phyloP scores from a whole-genome alignment of 2,113 vertebrate genomes.

The Cygnus buccinator region DNA sequence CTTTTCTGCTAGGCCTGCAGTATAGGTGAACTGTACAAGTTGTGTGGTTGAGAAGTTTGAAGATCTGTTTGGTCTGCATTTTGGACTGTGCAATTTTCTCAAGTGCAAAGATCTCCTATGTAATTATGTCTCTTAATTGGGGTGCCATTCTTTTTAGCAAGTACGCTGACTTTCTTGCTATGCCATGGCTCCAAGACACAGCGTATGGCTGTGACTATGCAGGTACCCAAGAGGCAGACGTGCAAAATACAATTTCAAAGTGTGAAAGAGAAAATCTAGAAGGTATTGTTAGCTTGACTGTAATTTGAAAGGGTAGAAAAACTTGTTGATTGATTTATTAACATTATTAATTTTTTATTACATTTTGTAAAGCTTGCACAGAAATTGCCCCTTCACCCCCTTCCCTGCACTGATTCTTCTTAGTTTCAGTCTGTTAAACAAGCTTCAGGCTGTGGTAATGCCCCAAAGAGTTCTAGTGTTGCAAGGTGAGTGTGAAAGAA shows the following conservation, averaged over 20 bases:
- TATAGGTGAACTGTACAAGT: neutral
- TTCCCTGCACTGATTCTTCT: neutral
- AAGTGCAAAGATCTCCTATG: neutral
- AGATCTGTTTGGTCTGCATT: neutral
- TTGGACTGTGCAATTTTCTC: neutral
- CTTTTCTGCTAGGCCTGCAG: neutral
- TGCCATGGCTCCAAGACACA: neutral
- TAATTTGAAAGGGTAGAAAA: neutral
- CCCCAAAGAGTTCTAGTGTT: neutral
- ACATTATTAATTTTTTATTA: neutral
- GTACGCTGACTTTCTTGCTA: neutral
- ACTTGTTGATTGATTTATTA: neutral
- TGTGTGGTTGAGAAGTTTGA: neutral
- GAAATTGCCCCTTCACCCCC: neutral
- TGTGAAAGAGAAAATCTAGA: neutral
- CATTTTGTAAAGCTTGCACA: neutral
- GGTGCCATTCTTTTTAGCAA: neutral
- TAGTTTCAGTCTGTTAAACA: neutral
- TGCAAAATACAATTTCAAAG: neutral
- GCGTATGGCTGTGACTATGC: neutral
- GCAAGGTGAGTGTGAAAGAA: neutral
- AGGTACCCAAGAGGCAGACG: neutral
- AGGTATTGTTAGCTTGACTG: neutral
- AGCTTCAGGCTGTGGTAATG: neutral
- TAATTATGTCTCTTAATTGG: neutral